Conservation (phyloP, 2,113 vertebrate genomes). For the Gobiocypris rarus region DNA sequence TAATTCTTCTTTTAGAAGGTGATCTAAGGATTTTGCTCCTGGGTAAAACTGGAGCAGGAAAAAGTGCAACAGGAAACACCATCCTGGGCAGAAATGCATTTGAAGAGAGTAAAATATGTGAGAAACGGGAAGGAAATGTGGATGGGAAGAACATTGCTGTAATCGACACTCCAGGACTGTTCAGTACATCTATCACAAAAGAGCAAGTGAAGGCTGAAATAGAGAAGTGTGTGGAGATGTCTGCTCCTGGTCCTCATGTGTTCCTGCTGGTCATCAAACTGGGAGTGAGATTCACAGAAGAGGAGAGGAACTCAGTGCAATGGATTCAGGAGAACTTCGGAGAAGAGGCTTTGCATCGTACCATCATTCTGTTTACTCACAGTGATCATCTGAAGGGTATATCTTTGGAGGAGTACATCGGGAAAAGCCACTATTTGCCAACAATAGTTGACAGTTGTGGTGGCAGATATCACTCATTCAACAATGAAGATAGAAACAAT, state of each 20-base stretch:
- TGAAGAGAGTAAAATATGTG: neutral
- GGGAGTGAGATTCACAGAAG: no score
- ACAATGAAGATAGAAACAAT: neutral
- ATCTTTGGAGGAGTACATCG: neutral
- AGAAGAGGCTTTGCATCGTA: no score
- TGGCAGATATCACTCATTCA: neutral
- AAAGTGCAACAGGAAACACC: no score
- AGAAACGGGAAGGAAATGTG: neutral
- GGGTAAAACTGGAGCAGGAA: no score
- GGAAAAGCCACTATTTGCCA: neutral
- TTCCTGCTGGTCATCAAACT: no score
- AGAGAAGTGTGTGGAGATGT: neutral
- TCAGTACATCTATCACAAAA: neutral
- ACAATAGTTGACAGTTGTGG: neutral
- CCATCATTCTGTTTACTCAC: no score
- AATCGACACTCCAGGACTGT: neutral
- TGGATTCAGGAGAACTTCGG: no score
- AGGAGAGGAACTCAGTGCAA: no score
- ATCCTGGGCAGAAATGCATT: neutral
- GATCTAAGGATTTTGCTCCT: no score
- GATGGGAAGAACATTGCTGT: neutral
- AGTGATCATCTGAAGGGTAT: neutral
- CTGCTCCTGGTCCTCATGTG: no score
- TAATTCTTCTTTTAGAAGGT: no score
- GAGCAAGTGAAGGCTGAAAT: neutral